Percentiles rank a stretch among this genome's conserved stretches.
These are phyloP conservation scores for Kradibia gibbosae DNA, from an alignment of 1,140 invertebrate genomes.

Conservation along the genomic window DNA sequence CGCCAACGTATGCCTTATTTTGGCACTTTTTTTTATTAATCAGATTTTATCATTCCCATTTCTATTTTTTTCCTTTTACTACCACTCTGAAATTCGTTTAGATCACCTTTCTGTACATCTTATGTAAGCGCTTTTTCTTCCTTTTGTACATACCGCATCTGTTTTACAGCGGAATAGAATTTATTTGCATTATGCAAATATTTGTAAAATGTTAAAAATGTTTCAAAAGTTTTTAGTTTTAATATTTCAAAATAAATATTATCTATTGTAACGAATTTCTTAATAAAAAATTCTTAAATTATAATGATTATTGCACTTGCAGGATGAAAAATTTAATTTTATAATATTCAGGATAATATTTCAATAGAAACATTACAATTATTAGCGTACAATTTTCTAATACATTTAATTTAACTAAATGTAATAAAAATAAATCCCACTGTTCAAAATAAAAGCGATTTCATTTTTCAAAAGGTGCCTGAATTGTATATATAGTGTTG, in stretches of 20 bases:
- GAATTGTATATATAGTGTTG: too few relatives aligned
- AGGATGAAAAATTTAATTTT: too few relatives aligned
- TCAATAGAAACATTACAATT: too few relatives aligned
- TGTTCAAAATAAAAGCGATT: not conserved
- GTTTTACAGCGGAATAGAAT: not conserved
- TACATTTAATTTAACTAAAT: too few relatives aligned
- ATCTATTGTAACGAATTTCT: too few relatives aligned
- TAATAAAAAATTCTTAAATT: too few relatives aligned
- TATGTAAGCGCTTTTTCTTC: not conserved
- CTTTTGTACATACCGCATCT: not conserved
- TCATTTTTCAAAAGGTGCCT: not conserved
- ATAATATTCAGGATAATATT: too few relatives aligned
- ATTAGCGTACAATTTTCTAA: too few relatives aligned
- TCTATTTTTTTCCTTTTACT: constrained; percentile 4
- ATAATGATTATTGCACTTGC: not conserved
- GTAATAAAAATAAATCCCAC: too few relatives aligned
- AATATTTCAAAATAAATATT: too few relatives aligned
- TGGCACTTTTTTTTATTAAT: constrained; percentile 24
- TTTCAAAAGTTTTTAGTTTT: too few relatives aligned
- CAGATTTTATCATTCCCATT: constrained; percentile 6
- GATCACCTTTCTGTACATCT: constrained; percentile 5
- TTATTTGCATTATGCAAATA: constrained; percentile 17
- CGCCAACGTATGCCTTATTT: constrained; percentile 4
- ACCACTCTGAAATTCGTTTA: constrained; percentile 22
- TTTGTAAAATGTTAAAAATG: not conserved